Evolutionary conservation across 2,888 invertebrate genomes (phyloP).

Genomic region (Acanthopleura granulata): DNA sequence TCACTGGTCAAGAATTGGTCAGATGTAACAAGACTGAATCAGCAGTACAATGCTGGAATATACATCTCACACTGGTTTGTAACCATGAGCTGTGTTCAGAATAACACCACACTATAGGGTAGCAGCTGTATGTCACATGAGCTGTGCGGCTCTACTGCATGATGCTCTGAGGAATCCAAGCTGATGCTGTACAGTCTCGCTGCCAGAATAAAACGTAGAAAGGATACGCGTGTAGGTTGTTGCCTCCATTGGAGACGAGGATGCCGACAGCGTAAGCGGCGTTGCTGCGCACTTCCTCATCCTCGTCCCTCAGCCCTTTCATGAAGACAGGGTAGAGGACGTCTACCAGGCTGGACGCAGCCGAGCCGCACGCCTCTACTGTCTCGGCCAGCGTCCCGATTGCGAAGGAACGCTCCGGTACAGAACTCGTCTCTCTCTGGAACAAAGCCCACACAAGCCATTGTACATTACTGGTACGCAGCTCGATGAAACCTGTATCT

Average conservation of each 20-base stretch:
- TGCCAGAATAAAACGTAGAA: slow-evolving; percentile 23
- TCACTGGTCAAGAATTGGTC: too few relatives aligned
- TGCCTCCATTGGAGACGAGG: slow-evolving; percentile 77
- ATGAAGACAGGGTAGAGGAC: slow-evolving; percentile 78
- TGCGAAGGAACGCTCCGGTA: slow-evolving; percentile 79
- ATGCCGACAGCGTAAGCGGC: slow-evolving; percentile 83
- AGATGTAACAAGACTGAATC: too few relatives aligned
- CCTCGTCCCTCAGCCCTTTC: slow-evolving; percentile 75
- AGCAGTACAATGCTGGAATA: too few relatives aligned
- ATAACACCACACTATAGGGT: too few relatives aligned
- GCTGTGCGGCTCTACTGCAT: too few relatives aligned
- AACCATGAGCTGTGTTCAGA: too few relatives aligned
- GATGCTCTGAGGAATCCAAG: too few relatives aligned
- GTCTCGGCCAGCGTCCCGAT: slow-evolving; percentile 83
- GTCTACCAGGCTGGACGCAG: slow-evolving; percentile 73
- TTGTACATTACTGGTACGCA: too few relatives aligned
- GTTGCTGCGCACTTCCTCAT: slow-evolving; percentile 83
- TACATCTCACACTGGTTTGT: too few relatives aligned
- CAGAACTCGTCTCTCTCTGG: slow-evolving; percentile 77
- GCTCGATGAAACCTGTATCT: too few relatives aligned
- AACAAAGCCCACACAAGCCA: slow-evolving; percentile 36
- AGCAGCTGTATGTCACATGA: too few relatives aligned
- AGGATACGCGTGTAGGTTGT: slow-evolving; percentile 62
- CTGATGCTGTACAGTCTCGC: slow-evolving; percentile 16
- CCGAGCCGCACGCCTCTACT: slow-evolving; percentile 75